Base-by-base conservation (phyloP, 2,113 vertebrate genomes). In the Nothobranchius furzeri region DNA sequence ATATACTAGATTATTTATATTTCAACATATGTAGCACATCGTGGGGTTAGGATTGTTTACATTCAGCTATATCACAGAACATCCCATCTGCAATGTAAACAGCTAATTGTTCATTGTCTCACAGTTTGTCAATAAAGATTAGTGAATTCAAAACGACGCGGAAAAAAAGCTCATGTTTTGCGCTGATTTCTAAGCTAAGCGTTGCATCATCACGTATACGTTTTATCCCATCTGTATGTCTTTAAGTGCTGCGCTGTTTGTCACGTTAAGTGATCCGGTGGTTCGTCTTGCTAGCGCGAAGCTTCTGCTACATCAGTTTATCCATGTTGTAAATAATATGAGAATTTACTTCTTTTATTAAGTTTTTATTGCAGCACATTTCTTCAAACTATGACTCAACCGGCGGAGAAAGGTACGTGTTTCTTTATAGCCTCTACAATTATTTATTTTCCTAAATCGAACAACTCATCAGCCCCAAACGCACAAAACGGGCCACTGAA, bases 331-430 rank as follows among this genome's bases (percentile, higher is more conserved):
- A 17, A 47, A 59, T 17, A 0, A 76, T 81, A 64, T 57, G 20
- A 64, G 8, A 7, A 7, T 55, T 52, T 14, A 24, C 45, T 11
- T 0, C 7, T 36, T 50, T 52, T 17, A 9, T 54, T 60, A 46
- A 17, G 3, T 20, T 53, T 53, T 57, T 35, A 0, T 13, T 15
- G 6, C 9, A 3, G 35, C 13, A 12, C 1, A 3, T 25, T 52
- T 56, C 6, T 9, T 12, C 0, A 64, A 60, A 75, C n/a, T 0
- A 91, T 92, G 91, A 67, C 64, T 7, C 70, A 83, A 37, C 88
- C 82, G 14, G 87, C 90, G 0, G 90, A 91, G 59, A 78, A 68
- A 80, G 89, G 91, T 90, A 90, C 5, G 77, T 56, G 2, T 47
- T 13, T 3, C 9, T 13, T n/a, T 17, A 12, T 7, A 37, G 35